Conservation (phyloP, 2,888 invertebrate genomes). For the Endomychus coccineus region DNA sequence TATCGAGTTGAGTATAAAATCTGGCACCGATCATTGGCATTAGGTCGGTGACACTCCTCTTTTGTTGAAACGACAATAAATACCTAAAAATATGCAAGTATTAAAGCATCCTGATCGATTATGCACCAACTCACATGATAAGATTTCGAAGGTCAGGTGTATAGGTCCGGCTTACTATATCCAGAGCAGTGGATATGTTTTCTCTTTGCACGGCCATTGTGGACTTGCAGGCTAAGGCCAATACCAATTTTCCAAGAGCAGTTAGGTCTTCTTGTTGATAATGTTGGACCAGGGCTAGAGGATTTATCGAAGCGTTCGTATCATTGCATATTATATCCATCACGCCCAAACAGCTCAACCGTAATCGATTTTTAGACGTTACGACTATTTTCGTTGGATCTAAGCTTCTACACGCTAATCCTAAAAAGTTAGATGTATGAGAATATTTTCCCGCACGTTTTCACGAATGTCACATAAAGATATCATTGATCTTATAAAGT, state of each 20-base stretch:
- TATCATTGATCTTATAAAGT: too few relatives aligned
- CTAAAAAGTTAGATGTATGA: too few relatives aligned
- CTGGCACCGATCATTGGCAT: conserved; percentile 99
- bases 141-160: conserved; percentile 91
- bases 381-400: conserved; percentile 86
- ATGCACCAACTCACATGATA: conserved; percentile 71
- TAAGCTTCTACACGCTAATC: conserved; percentile 72
- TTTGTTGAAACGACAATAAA: conserved; percentile 58
- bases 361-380: conserved; percentile 51
- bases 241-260: conserved; percentile 81
- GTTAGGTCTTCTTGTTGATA: conserved; percentile 87
- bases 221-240: conserved; percentile 90
- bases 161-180: conserved; percentile 82
- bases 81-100: conserved; percentile 45
- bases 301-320: conserved; percentile 53
- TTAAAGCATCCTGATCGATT: too few relatives aligned
- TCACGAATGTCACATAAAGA: too few relatives aligned
- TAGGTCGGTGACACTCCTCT: conserved; percentile 84
- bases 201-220: conserved; percentile 80
- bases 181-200: conserved; percentile 80
- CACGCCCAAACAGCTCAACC: conserved; percentile 74
- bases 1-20: conserved; percentile 93
- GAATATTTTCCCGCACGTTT: too few relatives aligned
- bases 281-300: conserved; percentile 59
- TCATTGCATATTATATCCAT: conserved; percentile 75